A percentile compares a stretch with the other conserved stretches of the same genome.
Conservation (phyloP, 2,888 invertebrate genomes). For the Pristionchus japonicus region DNA sequence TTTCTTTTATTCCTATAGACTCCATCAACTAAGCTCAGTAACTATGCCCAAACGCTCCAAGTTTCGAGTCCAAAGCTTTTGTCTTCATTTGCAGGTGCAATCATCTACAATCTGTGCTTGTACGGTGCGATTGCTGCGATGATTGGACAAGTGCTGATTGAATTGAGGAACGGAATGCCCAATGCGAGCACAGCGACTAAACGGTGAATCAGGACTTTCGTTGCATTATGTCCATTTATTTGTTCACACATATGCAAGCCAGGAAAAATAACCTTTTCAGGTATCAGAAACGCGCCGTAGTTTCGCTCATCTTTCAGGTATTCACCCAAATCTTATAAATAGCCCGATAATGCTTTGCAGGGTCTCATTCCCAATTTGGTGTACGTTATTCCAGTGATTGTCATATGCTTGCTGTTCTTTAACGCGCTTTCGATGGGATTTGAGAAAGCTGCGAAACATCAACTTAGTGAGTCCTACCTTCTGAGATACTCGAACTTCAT, state of each 20-base stretch:
- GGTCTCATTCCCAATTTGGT: not conserved
- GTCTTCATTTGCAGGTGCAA: not conserved
- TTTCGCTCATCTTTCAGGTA: not conserved
- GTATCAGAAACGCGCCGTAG: not conserved
- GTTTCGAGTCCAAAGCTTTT: not conserved
- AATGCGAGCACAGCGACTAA: not conserved
- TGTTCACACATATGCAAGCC: not conserved
- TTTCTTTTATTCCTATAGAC: no score
- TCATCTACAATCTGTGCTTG: not conserved
- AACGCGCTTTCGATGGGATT: not conserved
- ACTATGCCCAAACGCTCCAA: no score
- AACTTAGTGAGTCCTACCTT: not conserved
- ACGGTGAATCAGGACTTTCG: not conserved
- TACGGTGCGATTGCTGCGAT: not conserved
- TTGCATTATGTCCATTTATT: no score
- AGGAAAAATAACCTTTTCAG: not conserved
- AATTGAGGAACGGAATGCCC: not conserved
- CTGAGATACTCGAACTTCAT: no score
- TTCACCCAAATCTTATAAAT: not conserved
- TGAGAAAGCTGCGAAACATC: not conserved
- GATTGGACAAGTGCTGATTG: not conserved
- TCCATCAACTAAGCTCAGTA: no score
- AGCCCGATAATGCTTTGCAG: not conserved
- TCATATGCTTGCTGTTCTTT: not conserved
- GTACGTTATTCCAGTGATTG: not conserved